Evolutionary conservation across 2,113 vertebrate species (phyloP).

Genomic region (Eubucco bourcierii): DNA sequence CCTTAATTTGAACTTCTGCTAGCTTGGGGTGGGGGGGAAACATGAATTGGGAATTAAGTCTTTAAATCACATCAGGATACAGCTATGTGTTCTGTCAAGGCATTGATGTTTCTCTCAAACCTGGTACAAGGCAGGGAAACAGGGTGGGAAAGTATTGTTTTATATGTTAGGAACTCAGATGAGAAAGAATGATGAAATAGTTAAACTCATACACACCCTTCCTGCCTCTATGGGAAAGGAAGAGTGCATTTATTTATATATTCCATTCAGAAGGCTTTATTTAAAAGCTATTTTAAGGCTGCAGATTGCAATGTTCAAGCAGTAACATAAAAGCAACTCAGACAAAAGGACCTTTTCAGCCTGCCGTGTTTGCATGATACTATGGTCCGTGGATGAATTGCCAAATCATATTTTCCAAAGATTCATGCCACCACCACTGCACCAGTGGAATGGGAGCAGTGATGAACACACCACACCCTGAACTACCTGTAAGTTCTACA

Average conservation of each 20-base stretch:
- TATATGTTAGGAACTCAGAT: not conserved
- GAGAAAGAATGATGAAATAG: conserved; percentile 31
- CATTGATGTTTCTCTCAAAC: not conserved
- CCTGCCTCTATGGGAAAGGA: conserved; percentile 63
- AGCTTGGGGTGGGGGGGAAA: not conserved
- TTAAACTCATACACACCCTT: conserved; percentile 58
- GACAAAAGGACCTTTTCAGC: conserved; percentile 6
- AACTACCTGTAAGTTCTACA: not conserved
- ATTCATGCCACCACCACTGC: not conserved
- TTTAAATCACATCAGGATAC: not conserved
- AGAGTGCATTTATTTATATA: conserved; percentile 55
- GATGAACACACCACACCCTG: not conserved
- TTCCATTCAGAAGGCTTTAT: conserved; percentile 40
- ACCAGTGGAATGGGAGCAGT: not conserved
- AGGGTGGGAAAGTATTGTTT: not conserved
- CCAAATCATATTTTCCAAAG: not conserved
- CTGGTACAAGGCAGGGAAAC: fast-evolving
- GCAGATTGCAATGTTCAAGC: not conserved
- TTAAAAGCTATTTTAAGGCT: conserved; percentile 55
- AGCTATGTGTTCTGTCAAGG: not conserved
- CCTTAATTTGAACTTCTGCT: not conserved
- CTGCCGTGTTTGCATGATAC: not conserved
- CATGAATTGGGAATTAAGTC: not conserved
- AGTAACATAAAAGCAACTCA: not conserved
- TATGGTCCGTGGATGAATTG: not conserved